Evolutionary conservation across 2,797 vertebrate species (phyloP).

Genomic region (Margarornis squamiger): DNA sequence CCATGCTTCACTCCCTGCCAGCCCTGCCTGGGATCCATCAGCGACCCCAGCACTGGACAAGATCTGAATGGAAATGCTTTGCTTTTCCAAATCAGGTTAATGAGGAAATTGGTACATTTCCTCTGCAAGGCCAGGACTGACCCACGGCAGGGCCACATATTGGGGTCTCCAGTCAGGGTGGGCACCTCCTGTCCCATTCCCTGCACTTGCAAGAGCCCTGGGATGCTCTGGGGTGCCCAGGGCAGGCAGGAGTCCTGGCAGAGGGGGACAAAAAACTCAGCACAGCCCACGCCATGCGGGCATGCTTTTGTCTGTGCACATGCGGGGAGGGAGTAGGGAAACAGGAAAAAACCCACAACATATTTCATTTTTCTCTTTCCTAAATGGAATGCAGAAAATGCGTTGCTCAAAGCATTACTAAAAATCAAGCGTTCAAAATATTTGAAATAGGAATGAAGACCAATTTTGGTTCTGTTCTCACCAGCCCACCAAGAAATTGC

Average conservation of each 20-base stretch:
- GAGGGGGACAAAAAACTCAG: neutral
- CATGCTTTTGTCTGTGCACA: neutral
- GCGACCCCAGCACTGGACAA: neutral
- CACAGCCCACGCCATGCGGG: rapidly evolving
- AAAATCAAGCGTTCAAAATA: neutral
- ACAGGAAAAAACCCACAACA: rapidly evolving
- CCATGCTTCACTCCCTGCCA: neutral
- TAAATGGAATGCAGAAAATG: neutral
- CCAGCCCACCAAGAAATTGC: neutral
- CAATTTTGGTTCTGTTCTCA: neutral
- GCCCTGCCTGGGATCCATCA: constrained; percentile 45
- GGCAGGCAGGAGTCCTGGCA: neutral
- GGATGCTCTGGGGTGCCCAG: neutral
- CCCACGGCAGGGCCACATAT: rapidly evolving
- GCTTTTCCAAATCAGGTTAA: constrained; percentile 57
- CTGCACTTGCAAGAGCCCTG: neutral
- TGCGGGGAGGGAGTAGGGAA: neutral
- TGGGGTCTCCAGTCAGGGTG: neutral
- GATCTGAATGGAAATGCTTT: constrained; percentile 54
- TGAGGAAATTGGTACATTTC: constrained; percentile 56
- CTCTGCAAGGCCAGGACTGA: neutral
- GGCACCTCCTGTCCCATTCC: neutral
- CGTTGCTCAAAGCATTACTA: neutral
- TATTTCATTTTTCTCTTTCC: neutral
- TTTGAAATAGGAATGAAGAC: rapidly evolving